These are phyloP conservation scores for Ceriagrion tenellum DNA, from an alignment of 2,888 invertebrate genomes.

Conservation along the genomic window DNA sequence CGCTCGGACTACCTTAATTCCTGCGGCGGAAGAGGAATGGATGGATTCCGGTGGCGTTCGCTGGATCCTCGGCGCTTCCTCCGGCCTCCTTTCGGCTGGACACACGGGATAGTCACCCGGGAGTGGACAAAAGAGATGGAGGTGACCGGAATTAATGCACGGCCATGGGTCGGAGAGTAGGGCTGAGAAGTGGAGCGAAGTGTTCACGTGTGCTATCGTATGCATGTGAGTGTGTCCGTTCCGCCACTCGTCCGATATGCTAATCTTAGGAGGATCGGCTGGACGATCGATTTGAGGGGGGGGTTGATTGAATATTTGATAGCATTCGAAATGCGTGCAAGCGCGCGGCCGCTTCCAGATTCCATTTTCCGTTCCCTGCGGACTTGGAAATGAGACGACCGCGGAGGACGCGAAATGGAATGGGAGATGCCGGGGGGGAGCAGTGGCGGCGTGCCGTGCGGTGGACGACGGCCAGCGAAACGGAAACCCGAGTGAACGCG, in stretches of 20 bases:
- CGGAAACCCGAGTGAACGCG: background rate
- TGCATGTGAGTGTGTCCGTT: background rate
- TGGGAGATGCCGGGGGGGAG: background rate
- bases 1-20: too few relatives aligned
- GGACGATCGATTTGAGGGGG: background rate
- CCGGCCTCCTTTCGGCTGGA: background rate
- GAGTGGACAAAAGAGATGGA: background rate
- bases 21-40: background rate
- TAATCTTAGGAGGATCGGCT: background rate
- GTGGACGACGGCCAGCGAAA: background rate
- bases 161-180: background rate
- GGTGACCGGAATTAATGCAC: background rate
- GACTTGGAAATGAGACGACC: conserved; percentile 4
- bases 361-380: background rate
- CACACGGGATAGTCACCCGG: background rate
- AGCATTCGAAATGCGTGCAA: background rate
- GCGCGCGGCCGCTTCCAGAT: background rate
- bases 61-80: background rate
- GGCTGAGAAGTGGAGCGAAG: background rate
- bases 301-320: conserved; percentile 36
- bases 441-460: background rate
- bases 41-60: background rate
- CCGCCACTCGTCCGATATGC: background rate
- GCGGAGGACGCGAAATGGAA: too few relatives aligned
- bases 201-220: too few relatives aligned